These are phyloP conservation scores for Seriola quinqueradiata DNA, from an alignment of 2,113 vertebrate genomes.

Conservation along the genomic window DNA sequence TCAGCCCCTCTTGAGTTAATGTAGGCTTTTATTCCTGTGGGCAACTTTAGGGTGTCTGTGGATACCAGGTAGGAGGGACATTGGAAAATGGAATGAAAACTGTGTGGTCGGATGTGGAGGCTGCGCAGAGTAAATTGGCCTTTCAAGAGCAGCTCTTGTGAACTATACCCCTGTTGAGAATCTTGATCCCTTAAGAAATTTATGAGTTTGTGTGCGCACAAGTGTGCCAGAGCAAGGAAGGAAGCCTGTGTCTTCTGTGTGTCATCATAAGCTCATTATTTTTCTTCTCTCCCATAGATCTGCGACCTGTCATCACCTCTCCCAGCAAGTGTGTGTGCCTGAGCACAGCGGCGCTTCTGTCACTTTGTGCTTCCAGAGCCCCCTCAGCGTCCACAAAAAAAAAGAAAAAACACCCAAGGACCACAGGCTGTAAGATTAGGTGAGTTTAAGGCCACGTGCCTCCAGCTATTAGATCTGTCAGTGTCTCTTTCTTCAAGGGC, in stretches of 20 bases:
- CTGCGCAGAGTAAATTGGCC: slow-evolving; percentile 60
- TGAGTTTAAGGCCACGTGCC: slow-evolving; percentile 70
- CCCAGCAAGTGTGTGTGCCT: slow-evolving; percentile 48
- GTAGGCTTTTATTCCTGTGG: slow-evolving; percentile 68
- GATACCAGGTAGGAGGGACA: slow-evolving; percentile 59
- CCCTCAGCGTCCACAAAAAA: slow-evolving; percentile 24
- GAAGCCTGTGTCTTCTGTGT: slow-evolving; percentile 67
- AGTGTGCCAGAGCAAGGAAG: slow-evolving; percentile 25
- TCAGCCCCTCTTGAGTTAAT: slow-evolving; percentile 76
- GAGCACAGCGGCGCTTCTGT: slow-evolving; percentile 64
- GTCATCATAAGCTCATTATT: slow-evolving; percentile 83
- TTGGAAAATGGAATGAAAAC: slow-evolving; percentile 49
- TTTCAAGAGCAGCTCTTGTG: slow-evolving; percentile 70
- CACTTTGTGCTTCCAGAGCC: slow-evolving; percentile 60
- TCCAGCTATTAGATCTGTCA: slow-evolving; percentile 62
- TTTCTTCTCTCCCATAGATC: slow-evolving; percentile 78
- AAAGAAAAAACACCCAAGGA: slow-evolving; percentile 41
- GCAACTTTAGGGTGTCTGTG: slow-evolving; percentile 44
- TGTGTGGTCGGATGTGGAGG: slow-evolving; percentile 59
- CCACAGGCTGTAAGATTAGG: slow-evolving; percentile 68
- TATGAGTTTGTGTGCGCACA: slow-evolving; percentile 41
- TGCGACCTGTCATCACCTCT: slow-evolving; percentile 77
- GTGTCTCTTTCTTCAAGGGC: slow-evolving; percentile 38
- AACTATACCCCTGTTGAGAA: slow-evolving; percentile 64
- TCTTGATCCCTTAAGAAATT: slow-evolving; percentile 74